Base-by-base conservation (phyloP, 2,888 invertebrate species). In the Eledona agricola region DNA sequence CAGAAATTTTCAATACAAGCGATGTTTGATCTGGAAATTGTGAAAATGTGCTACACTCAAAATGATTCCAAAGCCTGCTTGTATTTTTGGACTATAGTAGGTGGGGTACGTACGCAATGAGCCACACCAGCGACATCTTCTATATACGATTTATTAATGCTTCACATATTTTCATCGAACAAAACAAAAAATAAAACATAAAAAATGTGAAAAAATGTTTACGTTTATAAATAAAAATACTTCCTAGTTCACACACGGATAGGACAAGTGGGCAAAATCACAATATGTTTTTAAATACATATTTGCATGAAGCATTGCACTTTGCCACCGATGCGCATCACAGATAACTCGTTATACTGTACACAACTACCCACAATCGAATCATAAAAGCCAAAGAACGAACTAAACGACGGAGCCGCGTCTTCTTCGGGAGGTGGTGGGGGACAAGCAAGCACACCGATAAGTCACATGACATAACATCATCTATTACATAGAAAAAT, bases 181-280 rank as follows among this genome's bases (percentile, higher is more conserved):
- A 64, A 56, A 65, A 71, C 66, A 67, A n/a, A n/a, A n/a, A n/a
- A n/a, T n/a, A 61, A 70, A 71, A 71, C 69, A 68, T 72, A 66
- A 72, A 72, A 72, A 71, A 72, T 70, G 69, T 73, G 71, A 70
- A 70, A 70, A 69, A 72, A 71, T 65, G 59, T 66, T 64, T 65
- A 71, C 69, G 70, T n/a, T n/a, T n/a, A n/a, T n/a, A 71, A 73
- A 73, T 72, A 72, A 72, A 72, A 70, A 71, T 68, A 71, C 68
- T 66, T 69, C 59, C 69, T 71, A 72, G 66, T 65, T 70, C 72
- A n/a, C 71, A 73, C 71, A 73, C 71, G 67, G 63, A 71, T 73
- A 74, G 74, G 72, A 72, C 71, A 74, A 71, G 69, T 72, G 64
- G 72, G 73, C 72, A 72, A 73, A 74, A 75, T 74, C 74, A 75